Evolutionary conservation across 1,140 invertebrate genomes (phyloP).

Genomic region (Cephus cinctus): DNA sequence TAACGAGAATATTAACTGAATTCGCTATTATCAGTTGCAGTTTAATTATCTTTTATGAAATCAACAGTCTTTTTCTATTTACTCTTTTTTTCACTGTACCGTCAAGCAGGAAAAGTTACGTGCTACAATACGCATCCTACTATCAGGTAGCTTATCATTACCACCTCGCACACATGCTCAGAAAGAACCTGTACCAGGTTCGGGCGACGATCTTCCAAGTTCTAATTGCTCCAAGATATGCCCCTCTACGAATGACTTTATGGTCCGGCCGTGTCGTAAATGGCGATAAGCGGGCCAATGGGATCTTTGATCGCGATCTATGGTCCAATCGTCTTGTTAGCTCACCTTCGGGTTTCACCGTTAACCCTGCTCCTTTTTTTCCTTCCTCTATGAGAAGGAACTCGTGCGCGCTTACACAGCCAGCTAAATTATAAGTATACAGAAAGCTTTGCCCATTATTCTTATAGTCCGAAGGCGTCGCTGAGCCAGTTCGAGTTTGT

Average conservation of each 20-base stretch:
- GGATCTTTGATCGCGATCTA: background rate
- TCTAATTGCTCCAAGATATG: slow-evolving; percentile 22
- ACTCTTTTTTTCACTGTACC: too few species aligned
- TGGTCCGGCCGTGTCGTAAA: background rate
- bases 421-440: slow-evolving; percentile 18
- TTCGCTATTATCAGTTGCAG: background rate
- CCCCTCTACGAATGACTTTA: slow-evolving; percentile 11
- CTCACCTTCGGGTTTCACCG: background rate
- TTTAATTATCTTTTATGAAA: too few species aligned
- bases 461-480: too few species aligned
- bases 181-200: too few species aligned
- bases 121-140: background rate
- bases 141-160: background rate
- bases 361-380: slow-evolving; percentile 8
- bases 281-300: background rate
- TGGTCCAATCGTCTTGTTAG: background rate
- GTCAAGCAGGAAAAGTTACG: background rate
- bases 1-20: background rate
- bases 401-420: too few species aligned
- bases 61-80: too few species aligned
- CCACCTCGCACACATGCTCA: background rate
- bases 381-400: too few species aligned
- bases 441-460: too few species aligned
- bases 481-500: too few species aligned
- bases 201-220: background rate